phyloP scores from a whole-genome alignment of 2,113 vertebrate genomes.

The Macquaria australasica region DNA sequence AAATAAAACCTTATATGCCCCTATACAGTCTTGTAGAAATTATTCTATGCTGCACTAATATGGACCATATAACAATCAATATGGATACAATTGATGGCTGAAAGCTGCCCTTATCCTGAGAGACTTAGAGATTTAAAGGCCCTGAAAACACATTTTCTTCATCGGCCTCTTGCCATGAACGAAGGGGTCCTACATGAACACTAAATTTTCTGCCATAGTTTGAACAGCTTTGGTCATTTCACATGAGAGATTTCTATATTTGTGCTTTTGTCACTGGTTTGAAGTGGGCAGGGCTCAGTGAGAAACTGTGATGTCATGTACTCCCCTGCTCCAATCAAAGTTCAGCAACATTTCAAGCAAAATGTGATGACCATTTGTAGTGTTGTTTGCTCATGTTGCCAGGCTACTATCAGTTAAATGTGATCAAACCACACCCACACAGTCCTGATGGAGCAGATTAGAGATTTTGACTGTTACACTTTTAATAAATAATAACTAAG shows the following conservation, averaged over 20 bases:
- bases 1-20: neutral
- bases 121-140: neutral
- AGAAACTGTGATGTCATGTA: neutral
- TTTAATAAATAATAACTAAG: neutral
- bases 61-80: slow-evolving; percentile 6
- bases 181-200: neutral
- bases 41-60: neutral
- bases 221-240: neutral
- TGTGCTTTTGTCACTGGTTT: neutral
- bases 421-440: neutral
- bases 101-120: slow-evolving; percentile 18
- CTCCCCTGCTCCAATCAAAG: neutral
- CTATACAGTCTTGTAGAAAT: neutral
- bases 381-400: neutral
- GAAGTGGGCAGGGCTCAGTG: neutral
- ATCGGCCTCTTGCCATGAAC: neutral
- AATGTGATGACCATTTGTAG: neutral
- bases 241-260: neutral
- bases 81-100: neutral
- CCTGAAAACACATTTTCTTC: slow-evolving; percentile 1
- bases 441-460: neutral
- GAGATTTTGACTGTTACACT: neutral
- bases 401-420: neutral
- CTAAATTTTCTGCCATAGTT: neutral
- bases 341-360: neutral